phyloP scores from a whole-genome alignment of 2,888 invertebrate species.

The Lasioglossum pauxillum region DNA sequence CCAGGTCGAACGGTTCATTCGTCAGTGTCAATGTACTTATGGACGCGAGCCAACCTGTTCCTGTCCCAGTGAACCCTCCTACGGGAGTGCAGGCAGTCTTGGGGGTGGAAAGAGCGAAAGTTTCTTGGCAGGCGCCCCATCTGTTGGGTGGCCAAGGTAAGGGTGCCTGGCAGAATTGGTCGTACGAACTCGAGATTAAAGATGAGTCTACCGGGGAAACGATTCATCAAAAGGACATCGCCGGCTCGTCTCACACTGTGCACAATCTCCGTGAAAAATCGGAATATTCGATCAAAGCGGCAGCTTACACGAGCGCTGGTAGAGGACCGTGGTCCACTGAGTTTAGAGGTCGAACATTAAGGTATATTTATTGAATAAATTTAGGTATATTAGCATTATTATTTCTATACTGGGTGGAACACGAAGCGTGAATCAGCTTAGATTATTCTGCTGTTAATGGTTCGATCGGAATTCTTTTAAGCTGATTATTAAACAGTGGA shows the following conservation, averaged over 20 bases:
- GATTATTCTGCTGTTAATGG: too few species aligned
- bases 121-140: conserved; percentile 93
- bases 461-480: too few species aligned
- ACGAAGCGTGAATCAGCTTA: too few species aligned
- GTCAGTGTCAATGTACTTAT: conserved; percentile 84
- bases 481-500: too few species aligned
- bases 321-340: conserved; percentile 92
- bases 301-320: conserved; percentile 91
- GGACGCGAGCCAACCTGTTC: conserved; percentile 90
- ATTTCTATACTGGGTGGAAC: too few species aligned
- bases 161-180: conserved; percentile 91
- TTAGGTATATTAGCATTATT: conserved; percentile 76
- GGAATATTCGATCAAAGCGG: conserved; percentile 91
- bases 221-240: conserved; percentile 85
- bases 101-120: conserved; percentile 90
- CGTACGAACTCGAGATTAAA: conserved; percentile 90
- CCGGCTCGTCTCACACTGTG: conserved; percentile 88
- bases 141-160: conserved; percentile 89
- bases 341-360: conserved; percentile 90
- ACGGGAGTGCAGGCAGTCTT: conserved; percentile 92
- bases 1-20: conserved; percentile 84
- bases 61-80: conserved; percentile 92
- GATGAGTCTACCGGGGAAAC: conserved; percentile 85
- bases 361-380: conserved; percentile 78
- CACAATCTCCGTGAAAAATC: conserved; percentile 90